Evolutionary conservation across 2,797 vertebrate genomes (phyloP), one percentile per base, ranked within the genome.

Genomic region (Danio jaintianensis): DNA sequence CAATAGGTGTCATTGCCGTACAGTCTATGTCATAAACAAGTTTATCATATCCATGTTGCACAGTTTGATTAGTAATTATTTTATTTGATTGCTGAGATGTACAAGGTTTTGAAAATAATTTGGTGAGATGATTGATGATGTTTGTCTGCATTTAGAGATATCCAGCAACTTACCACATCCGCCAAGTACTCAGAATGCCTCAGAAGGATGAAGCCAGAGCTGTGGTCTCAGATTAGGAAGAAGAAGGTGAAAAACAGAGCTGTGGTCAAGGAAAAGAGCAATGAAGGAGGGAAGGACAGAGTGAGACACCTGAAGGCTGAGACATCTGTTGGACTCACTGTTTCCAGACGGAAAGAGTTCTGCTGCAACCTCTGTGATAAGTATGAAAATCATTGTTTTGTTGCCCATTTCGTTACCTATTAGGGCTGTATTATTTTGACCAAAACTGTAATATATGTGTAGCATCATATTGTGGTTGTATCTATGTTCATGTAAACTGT

Each of bases 311-410:
- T 59, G 74, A 62, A 9, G 50, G 36, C 55, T 55, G 82, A 86
- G 55, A 50, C 42, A 4, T 2, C 68, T 59, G 7, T 7, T 5
- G 64, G 75, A 82, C 71, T 83, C 22, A 70, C 82, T 76, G 55
- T 71, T 76, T 47, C 83, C 15, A 84, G 72, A 15, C 40, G 53
- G 18, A 83, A 67, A 0, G 89, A 84, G 6, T 91, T 92, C 85
- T 82, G 84, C 52, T 92, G 91, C 76, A 88, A 85, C 13, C 80
- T 89, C 6, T 95, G 90, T 36, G 85, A 89, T 85, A 93, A 92
- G 90, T 95, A 79, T 13, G 62, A 22, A 48, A 63, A 79, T 84
- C 45, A 55, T 53, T 29, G 8, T 58, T 38, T 20, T 1, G 22
- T 22, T 47, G 11, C 0, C 4, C 43, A 11, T 8, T 15, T 22